A percentile compares a stretch with the other conserved stretches of the same genome.
Evolutionary conservation across 2,888 invertebrate genomes (phyloP).

Genomic region (Napeogenes inachia): DNA sequence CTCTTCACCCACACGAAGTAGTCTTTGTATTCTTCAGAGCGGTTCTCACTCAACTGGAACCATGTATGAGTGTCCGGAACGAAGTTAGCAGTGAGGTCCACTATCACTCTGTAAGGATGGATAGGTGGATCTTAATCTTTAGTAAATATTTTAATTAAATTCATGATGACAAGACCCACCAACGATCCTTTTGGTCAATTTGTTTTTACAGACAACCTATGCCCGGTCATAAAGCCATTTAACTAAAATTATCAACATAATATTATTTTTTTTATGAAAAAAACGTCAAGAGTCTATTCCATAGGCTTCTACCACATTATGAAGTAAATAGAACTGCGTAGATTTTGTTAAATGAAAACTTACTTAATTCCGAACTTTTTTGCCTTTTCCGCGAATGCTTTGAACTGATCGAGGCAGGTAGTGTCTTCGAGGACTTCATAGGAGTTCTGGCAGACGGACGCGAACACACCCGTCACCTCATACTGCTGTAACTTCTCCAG

Average conservation of each 20-base stretch:
- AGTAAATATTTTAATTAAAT: too few species aligned
- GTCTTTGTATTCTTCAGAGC: conserved; percentile 78
- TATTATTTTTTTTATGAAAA: too few species aligned
- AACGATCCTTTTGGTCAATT: too few species aligned
- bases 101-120: conserved; percentile 31
- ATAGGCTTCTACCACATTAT: too few species aligned
- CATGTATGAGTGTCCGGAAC: conserved; percentile 82
- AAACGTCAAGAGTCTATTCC: too few species aligned
- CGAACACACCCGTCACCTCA: conserved; percentile 79
- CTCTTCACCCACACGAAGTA: conserved; percentile 87
- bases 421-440: conserved; percentile 71
- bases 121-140: not conserved
- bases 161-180: too few species aligned
- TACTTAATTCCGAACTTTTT: conserved; percentile 72
- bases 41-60: conserved; percentile 81
- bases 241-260: too few species aligned
- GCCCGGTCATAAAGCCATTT: too few species aligned
- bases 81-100: conserved; percentile 86
- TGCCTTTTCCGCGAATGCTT: conserved; percentile 57
- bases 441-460: conserved; percentile 77
- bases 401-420: conserved; percentile 47
- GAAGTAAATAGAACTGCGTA: too few species aligned
- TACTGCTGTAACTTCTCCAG: conserved; percentile 38
- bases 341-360: conserved; percentile 33
- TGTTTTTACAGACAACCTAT: too few species aligned